phyloP scores from a whole-genome alignment of 2,113 vertebrate genomes.

The Cettia cetti region DNA sequence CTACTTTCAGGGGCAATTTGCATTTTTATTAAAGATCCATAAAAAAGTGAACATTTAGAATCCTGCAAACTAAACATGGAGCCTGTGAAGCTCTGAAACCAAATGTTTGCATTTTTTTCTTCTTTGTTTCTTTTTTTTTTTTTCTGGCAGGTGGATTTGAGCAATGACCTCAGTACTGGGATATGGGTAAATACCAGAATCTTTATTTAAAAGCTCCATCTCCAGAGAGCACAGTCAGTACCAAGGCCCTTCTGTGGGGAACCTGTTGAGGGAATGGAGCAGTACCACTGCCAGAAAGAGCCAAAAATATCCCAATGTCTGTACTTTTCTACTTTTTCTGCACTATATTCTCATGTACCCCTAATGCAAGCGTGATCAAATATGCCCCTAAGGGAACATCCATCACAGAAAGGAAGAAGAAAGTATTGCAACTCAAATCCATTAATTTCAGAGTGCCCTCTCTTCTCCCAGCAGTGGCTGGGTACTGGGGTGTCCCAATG shows the following conservation, averaged over 20 bases:
- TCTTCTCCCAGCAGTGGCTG: background rate
- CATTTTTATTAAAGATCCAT: background rate
- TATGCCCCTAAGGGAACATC: background rate
- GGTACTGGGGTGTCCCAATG: background rate
- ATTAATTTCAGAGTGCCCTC: background rate
- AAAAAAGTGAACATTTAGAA: background rate
- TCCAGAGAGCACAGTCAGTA: background rate
- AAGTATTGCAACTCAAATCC: background rate
- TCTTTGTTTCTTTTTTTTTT: background rate
- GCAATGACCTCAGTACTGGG: background rate
- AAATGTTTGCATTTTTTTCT: background rate
- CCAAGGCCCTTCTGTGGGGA: background rate
- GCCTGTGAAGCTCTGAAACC: background rate
- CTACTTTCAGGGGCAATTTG: background rate
- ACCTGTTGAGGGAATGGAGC: background rate
- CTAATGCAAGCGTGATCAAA: background rate
- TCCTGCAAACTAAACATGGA: background rate
- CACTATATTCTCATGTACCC: background rate
- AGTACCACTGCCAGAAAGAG: background rate
- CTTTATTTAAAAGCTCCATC: background rate
- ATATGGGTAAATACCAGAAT: background rate
- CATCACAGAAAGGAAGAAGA: background rate
- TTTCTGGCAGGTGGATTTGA: background rate
- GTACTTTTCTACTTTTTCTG: background rate
- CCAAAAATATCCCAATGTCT: background rate